phyloP scores from a whole-genome alignment of 2,797 vertebrate species.

The Thalassophryne amazonica region DNA sequence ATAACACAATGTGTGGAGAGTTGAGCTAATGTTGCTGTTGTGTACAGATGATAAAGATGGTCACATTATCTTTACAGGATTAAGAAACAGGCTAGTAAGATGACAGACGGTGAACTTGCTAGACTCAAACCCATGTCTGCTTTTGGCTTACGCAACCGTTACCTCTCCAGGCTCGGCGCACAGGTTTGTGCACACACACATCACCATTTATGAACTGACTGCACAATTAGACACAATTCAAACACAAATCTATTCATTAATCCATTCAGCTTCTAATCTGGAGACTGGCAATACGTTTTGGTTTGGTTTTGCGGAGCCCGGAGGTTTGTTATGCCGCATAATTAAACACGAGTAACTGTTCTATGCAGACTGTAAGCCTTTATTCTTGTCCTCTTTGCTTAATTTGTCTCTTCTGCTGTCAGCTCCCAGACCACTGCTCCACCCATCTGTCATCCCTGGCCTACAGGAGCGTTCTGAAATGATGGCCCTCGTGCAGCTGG shows the following conservation, averaged over 20 bases:
- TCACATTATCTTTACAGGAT: conserved; percentile 48
- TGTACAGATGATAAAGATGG: conserved; percentile 30
- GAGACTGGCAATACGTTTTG: not conserved
- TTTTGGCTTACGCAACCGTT: conserved; percentile 81
- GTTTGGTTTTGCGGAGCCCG: not conserved
- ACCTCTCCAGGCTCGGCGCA: conserved; percentile 83
- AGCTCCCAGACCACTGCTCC: conserved; percentile 81
- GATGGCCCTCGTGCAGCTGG: conserved; percentile 35
- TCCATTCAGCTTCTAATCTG: not conserved
- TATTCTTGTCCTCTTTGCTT: not conserved
- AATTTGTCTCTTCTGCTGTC: conserved; percentile 40
- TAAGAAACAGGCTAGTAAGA: conserved; percentile 42
- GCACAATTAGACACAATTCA: conserved; percentile 5
- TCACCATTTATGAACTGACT: not conserved
- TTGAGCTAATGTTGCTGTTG: conserved; percentile 2
- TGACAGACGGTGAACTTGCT: conserved; percentile 58
- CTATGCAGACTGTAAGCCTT: not conserved
- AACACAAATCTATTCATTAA: conserved; percentile 18
- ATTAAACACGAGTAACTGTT: conserved; percentile 1
- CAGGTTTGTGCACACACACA: conserved; percentile 70
- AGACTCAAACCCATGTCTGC: conserved; percentile 77
- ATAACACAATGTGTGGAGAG: conserved; percentile 7
- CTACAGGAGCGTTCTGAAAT: conserved; percentile 78
- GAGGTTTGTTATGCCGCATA: not conserved
- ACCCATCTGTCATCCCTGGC: conserved; percentile 79